These are phyloP conservation scores for Osmoderma eremita DNA, from an alignment of 2,888 invertebrate genomes.

Conservation along the genomic window DNA sequence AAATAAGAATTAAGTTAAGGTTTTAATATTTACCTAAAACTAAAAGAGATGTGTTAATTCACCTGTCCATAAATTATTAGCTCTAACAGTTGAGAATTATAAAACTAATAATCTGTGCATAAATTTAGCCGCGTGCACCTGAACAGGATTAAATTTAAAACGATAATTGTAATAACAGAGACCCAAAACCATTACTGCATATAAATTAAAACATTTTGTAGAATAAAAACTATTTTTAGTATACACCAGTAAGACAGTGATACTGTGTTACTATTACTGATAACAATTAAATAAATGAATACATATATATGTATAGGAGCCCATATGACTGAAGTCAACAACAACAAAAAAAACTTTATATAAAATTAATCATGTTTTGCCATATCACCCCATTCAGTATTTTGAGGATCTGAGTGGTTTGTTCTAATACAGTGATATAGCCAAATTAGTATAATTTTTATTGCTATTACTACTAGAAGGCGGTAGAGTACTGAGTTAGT, in stretches of 20 bases:
- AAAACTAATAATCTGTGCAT: conserved; percentile 4
- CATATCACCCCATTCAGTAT: too few species aligned
- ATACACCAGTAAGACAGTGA: background rate
- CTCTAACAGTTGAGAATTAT: background rate
- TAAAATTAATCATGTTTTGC: too few species aligned
- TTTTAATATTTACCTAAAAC: conserved; percentile 19
- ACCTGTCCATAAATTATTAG: conserved; percentile 10
- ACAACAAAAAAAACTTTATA: too few species aligned
- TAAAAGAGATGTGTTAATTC: conserved; percentile 6
- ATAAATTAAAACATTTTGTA: conserved; percentile 31
- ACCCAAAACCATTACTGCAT: conserved; percentile 37
- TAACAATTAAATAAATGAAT: too few species aligned
- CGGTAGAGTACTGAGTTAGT: too few species aligned
- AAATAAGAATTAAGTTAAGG: conserved; percentile 12
- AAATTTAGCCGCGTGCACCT: conserved; percentile 1
- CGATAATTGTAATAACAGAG: conserved; percentile 3
- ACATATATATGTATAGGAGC: too few species aligned
- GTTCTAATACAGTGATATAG: too few species aligned
- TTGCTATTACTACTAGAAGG: too few species aligned
- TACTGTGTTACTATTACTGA: background rate
- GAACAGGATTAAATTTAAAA: background rate
- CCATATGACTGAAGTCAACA: too few species aligned
- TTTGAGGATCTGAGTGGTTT: too few species aligned
- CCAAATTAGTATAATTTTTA: too few species aligned
- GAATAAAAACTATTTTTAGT: conserved; percentile 20